phyloP scores from a whole-genome alignment of 2,113 vertebrate genomes.

The Podarcis raffonei region DNA sequence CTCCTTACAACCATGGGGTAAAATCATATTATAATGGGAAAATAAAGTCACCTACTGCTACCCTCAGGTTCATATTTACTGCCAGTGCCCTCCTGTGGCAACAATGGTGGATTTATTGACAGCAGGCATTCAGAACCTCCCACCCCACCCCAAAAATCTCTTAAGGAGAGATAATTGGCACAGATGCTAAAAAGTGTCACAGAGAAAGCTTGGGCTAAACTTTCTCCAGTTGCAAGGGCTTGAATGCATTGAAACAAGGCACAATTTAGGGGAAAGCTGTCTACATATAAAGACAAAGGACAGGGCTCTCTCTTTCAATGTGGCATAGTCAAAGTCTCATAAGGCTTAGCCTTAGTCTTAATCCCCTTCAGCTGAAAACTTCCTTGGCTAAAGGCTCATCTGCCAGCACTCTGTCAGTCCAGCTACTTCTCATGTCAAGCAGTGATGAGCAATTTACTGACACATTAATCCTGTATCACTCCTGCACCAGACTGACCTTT shows the following conservation, averaged over 20 bases:
- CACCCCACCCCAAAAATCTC: neutral
- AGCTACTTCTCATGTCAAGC: slow-evolving; percentile 58
- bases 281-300: slow-evolving; percentile 29
- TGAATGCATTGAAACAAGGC: slow-evolving; percentile 37
- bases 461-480: slow-evolving; percentile 59
- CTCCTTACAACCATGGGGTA: neutral
- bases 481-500: slow-evolving; percentile 54
- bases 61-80: neutral
- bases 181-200: neutral
- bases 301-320: slow-evolving; percentile 23
- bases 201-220: neutral
- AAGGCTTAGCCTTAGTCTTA: slow-evolving; percentile 50
- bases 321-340: slow-evolving; percentile 23
- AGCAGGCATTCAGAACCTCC: neutral
- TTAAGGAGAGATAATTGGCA: neutral
- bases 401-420: slow-evolving; percentile 43
- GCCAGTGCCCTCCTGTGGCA: neutral
- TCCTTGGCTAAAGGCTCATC: slow-evolving; percentile 55
- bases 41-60: neutral
- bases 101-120: slow-evolving; percentile 16
- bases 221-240: neutral
- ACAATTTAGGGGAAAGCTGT: neutral
- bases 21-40: neutral
- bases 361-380: slow-evolving; percentile 59
- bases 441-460: slow-evolving; percentile 65